Conservation (phyloP, 2,888 invertebrate species). For the Epirrhoe tristata region DNA sequence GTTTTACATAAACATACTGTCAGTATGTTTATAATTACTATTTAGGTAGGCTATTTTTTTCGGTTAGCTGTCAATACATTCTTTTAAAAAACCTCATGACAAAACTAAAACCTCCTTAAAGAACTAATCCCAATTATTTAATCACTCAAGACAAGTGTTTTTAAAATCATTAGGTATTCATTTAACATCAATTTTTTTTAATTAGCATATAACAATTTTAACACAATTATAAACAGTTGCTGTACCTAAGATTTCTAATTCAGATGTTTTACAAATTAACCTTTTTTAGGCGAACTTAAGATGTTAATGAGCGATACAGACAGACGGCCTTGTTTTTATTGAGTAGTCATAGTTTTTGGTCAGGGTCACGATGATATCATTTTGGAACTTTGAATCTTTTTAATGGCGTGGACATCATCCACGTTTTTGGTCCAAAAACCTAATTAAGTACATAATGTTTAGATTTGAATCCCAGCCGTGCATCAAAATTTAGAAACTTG, state of each 20-base stretch:
- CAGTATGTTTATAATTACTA: too few species aligned
- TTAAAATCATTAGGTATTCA: not conserved
- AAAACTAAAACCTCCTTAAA: too few species aligned
- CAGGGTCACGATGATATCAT: slow-evolving; percentile 17
- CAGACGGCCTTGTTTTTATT: slow-evolving; percentile 18
- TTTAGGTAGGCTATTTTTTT: too few species aligned
- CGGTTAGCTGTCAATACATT: too few species aligned
- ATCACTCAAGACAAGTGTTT: too few species aligned
- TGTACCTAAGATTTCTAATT: slow-evolving; percentile 13
- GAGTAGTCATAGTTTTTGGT: slow-evolving; percentile 10
- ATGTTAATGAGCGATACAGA: slow-evolving; percentile 11
- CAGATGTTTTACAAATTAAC: slow-evolving; percentile 9
- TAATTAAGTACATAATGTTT: too few species aligned
- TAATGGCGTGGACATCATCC: not conserved
- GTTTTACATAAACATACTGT: too few species aligned
- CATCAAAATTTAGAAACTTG: too few species aligned
- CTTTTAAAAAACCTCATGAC: too few species aligned
- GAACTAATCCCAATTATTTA: too few species aligned
- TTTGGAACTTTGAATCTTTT: not conserved
- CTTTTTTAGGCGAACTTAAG: slow-evolving; percentile 11
- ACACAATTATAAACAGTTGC: slow-evolving; percentile 11
- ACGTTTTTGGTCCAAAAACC: too few species aligned
- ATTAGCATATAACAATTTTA: not conserved
- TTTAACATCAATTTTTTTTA: not conserved
- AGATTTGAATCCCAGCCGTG: too few species aligned